These are phyloP conservation scores for Morbakka virulenta DNA, from an alignment of 30 jellyfish, hydroid and myxozoan genomes.

Conservation along the genomic window DNA sequence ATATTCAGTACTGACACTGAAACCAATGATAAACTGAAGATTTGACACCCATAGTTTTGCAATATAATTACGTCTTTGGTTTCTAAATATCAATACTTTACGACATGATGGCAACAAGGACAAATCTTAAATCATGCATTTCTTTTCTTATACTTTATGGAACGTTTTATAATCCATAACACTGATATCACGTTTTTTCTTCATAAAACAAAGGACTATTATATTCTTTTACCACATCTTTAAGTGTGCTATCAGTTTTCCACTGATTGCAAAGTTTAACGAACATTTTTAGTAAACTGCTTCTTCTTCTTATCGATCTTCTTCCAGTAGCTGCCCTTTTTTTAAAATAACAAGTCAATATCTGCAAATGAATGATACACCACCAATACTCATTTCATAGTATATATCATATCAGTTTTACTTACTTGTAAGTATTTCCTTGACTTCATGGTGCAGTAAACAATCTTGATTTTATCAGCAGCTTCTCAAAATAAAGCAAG, in stretches of 20 bases:
- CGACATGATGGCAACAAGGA: not conserved
- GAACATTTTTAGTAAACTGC: not conserved
- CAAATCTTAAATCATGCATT: not conserved
- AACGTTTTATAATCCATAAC: not conserved
- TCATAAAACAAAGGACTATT: not conserved
- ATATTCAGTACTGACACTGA: not conserved
- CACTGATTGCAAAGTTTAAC: not conserved
- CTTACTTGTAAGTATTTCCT: not conserved
- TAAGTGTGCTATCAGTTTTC: not conserved
- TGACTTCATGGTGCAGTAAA: not conserved
- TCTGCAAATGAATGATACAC: not conserved
- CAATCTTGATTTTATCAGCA: not conserved
- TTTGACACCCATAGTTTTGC: not conserved
- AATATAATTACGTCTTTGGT: not conserved
- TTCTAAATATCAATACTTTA: not conserved
- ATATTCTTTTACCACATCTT: not conserved
- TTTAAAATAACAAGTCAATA: not conserved
- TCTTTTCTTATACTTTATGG: not conserved
- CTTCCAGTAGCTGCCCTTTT: not conserved
- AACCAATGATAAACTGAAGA: not conserved
- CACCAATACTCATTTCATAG: not conserved
- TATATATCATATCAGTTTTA: not conserved
- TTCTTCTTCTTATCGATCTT: not conserved
- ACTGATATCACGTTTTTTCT: not conserved
- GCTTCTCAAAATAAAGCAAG: not conserved